phyloP scores from a whole-genome alignment of 2,113 vertebrate genomes.

The Hyperoodon ampullatus region DNA sequence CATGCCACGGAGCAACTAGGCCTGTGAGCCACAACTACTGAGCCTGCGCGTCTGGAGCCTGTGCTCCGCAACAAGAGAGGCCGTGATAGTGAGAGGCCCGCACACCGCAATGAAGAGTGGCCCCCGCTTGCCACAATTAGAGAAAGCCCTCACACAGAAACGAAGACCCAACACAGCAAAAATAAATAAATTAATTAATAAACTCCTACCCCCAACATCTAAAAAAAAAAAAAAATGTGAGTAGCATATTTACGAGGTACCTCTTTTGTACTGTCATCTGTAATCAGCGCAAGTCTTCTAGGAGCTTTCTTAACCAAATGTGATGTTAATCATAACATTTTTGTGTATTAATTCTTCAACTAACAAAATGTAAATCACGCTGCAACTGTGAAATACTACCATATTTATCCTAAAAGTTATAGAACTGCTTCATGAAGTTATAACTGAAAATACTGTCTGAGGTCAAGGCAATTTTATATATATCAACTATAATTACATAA shows the following conservation, averaged over 20 bases:
- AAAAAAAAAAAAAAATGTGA: neutral
- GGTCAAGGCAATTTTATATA: neutral
- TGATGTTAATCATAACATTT: neutral
- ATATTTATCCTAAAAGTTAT: neutral
- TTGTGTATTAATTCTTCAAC: neutral
- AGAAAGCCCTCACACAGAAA: too few species aligned
- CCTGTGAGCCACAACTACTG: too few species aligned
- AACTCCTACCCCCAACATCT: too few species aligned
- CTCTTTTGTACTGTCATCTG: neutral
- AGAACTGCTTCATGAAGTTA: neutral
- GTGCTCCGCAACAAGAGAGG: too few species aligned
- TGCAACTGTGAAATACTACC: neutral
- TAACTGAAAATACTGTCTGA: neutral
- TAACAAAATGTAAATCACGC: neutral
- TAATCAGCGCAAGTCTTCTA: neutral
- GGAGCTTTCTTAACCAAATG: neutral
- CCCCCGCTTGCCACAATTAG: too few species aligned
- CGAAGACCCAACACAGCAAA: too few species aligned
- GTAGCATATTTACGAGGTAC: neutral
- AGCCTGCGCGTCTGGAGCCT: too few species aligned
- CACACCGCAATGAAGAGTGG: too few species aligned
- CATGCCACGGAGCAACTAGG: too few species aligned
- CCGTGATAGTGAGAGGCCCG: too few species aligned
- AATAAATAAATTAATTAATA: too few species aligned
- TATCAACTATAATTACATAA: neutral